Percentiles rank a stretch among this genome's conserved stretches.
Conservation (phyloP, 2,888 invertebrate genomes). For the Isoperla grammatica region DNA sequence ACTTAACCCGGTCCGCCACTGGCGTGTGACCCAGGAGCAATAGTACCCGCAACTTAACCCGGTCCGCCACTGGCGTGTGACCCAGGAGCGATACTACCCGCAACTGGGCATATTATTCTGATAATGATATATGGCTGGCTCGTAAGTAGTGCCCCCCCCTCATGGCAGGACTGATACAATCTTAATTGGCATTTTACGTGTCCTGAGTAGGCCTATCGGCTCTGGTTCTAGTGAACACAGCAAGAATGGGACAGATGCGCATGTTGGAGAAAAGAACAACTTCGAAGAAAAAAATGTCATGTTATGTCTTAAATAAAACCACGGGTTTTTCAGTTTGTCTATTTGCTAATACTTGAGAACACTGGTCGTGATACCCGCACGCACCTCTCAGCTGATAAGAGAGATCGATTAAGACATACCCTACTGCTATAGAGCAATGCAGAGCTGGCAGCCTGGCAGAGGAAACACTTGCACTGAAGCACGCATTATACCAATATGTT, state of each 20-base stretch:
- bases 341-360: neutral
- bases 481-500: no score
- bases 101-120: slow-evolving; percentile 8
- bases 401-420: neutral
- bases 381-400: no score
- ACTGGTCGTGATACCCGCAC: no score
- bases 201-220: slow-evolving; percentile 4
- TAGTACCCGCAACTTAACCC: no score
- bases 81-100: no score
- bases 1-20: no score
- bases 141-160: slow-evolving; percentile 15
- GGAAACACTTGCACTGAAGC: no score
- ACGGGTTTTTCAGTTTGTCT: neutral
- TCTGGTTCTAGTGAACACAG: slow-evolving; percentile 2
- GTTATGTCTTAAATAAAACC: neutral
- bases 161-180: slow-evolving; percentile 25
- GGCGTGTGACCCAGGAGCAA: no score
- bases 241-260: neutral
- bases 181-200: slow-evolving; percentile 30
- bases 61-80: no score
- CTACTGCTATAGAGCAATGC: no score
- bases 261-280: neutral
- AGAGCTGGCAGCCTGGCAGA: no score
- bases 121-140: slow-evolving; percentile 28
- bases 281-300: neutral